Conservation (phyloP, 2,113 vertebrate species). For the Dromaius novaehollandiae region DNA sequence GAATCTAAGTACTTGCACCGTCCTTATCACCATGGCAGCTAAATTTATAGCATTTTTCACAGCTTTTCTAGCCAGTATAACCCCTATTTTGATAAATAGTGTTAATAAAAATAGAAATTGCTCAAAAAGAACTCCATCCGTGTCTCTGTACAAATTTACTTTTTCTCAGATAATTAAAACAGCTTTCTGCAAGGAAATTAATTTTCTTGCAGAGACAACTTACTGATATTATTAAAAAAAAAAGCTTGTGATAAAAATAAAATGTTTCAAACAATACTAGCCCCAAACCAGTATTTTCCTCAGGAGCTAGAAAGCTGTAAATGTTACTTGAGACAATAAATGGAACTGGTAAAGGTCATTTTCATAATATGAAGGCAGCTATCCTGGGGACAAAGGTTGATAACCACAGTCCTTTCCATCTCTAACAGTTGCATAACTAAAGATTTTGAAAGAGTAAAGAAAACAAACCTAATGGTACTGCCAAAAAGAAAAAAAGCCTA, state of each 20-base stretch:
- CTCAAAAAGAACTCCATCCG: not conserved
- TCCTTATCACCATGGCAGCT: not conserved
- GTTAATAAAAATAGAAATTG: not conserved
- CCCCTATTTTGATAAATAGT: not conserved
- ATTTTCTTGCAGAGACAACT: not conserved
- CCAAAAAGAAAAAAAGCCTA: not conserved
- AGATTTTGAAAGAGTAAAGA: conserved; percentile 42
- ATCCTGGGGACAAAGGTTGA: conserved; percentile 24
- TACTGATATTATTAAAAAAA: not conserved
- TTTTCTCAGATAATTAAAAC: not conserved
- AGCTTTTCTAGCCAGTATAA: not conserved
- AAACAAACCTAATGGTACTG: not conserved
- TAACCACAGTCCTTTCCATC: not conserved
- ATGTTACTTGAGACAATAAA: not conserved
- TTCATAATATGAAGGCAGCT: not conserved
- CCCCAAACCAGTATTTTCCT: not conserved
- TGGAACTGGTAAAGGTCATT: not conserved
- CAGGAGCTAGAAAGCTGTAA: not conserved
- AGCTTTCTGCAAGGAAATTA: not conserved
- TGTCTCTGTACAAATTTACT: not conserved
- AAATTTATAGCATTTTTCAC: not conserved
- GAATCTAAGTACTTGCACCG: not conserved
- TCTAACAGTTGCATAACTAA: conserved; percentile 23
- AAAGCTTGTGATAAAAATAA: not conserved
- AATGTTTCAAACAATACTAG: not conserved